Percentiles rank a stretch among this genome's conserved stretches.
Conservation (phyloP, 2,888 invertebrate species). For the Pristionchus fissidentatus region DNA sequence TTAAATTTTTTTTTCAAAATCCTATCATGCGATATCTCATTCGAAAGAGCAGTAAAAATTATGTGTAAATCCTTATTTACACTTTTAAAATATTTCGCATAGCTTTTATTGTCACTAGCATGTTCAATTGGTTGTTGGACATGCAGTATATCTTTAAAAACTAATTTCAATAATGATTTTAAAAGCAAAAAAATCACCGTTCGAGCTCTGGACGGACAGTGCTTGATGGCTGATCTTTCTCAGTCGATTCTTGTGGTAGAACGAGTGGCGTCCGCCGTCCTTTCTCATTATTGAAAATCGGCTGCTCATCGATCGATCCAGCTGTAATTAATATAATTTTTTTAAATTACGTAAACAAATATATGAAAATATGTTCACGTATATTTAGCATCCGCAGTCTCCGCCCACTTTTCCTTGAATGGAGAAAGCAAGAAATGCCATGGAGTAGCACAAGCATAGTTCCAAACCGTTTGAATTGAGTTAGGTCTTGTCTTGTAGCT, state of each 20-base stretch:
- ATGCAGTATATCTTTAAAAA: background rate
- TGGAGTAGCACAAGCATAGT: too few species aligned
- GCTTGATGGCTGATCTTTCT: constrained; percentile 24
- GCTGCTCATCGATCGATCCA: background rate
- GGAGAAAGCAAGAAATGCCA: too few species aligned
- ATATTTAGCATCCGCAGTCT: too few species aligned
- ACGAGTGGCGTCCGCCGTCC: constrained; percentile 6
- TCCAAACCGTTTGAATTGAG: too few species aligned
- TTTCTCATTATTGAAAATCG: background rate
- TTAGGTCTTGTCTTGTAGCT: too few species aligned
- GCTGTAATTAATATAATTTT: background rate
- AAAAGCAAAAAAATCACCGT: background rate
- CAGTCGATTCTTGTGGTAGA: constrained; percentile 25
- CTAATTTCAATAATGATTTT: too few species aligned
- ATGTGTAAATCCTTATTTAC: too few species aligned
- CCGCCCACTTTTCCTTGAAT: too few species aligned
- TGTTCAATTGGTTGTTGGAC: background rate
- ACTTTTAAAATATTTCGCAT: background rate
- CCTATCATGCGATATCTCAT: background rate
- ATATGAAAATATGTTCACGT: background rate
- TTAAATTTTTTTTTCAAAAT: too few species aligned
- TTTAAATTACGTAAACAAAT: background rate
- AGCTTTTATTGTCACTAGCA: background rate
- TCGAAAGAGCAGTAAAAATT: too few species aligned
- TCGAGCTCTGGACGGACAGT: constrained; percentile 1